Base-by-base conservation (phyloP, 1,140 invertebrate species). In the Trachymyrmex septentrionalis region DNA sequence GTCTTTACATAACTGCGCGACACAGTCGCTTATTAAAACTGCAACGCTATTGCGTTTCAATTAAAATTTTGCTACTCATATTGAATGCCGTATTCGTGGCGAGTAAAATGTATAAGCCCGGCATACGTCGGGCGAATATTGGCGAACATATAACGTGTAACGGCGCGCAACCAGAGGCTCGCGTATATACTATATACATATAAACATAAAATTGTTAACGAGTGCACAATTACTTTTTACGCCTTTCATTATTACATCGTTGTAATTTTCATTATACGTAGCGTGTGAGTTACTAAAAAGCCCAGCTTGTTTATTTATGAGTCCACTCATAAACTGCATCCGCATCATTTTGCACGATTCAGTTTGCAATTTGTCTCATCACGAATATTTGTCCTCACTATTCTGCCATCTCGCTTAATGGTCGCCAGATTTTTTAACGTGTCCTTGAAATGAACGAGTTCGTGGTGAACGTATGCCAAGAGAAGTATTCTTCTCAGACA, bases 41-140 rank as follows among this genome's bases (percentile, higher is more conserved):
- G 80, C 57, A 34, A 66, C 27, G 69, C 34, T 73, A 55, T 55
- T 87, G 61, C 57, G 73, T 82, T 88, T 81, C 87, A 77, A 90
- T 90, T 85, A 89, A 87, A 89, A 87, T 90, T 71, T 87, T n/a
- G 55, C 66, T 34, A 72, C 66, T 81, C 34, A 81, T 81, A 59
- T 81, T 50, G 78, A 81, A 81, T 81, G 50, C 78, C n/a, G 66
- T 27, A 44, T 81, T 72, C 78, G 73, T 72, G 21, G 34, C 73
- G 72, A 66, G 53, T 34, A 30, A 78, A 85, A 85, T 24, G 61
- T 50, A 72, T 57, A 27, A 57, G 16, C 30, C 64, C n/a, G 64
- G n/a, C 5, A 44, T 71, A 71, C 21, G 50, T 57, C 34, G 38
- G n/a, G 12, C 78, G 78, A 61, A 81, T 81, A 81, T 81, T 57